Base-by-base conservation (phyloP, 1,140 invertebrate genomes). In the Ptiloglossa arizonensis region DNA sequence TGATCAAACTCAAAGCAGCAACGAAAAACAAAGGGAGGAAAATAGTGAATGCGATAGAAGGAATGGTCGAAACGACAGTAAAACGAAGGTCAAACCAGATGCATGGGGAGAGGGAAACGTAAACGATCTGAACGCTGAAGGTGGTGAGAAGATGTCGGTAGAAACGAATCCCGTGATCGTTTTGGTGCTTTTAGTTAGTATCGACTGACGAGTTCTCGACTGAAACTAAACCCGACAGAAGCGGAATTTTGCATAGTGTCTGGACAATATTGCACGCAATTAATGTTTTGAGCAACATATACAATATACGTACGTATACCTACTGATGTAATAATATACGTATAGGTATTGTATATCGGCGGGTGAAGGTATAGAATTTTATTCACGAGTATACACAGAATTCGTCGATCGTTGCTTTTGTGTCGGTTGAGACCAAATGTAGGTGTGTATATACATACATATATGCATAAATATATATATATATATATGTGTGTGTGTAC, bases 371-470 rank as follows among this genome's bases (percentile, higher is more conserved):
- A 54, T 68, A 68, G 11, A 63, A 59, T 54, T n/a, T n/a, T n/a
- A n/a, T n/a, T 57, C 32, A 57, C 41, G 13, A 66, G 29, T 46
- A 57, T 68, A 57, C 62, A 76, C 56, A 81, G 15, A 64, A 54
- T 22, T 82, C 50, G 64, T 69, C 80, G 72, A 13, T 67, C 50
- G 79, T 81, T 46, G 50, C 46, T 59, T 68, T 44, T 54, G 78
- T 81, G 69, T 81, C 57, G 62, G 27, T 50, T 52, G n/a, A 27
- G 15, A 72, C n/a, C 80, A 57, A 38, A 66, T 24, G 54, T 22
- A 38, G n/a, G 41, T 24, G 15, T 27, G 29, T 19, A 24, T 15
- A 24, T 17, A 13, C 6, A 48, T 6, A n/a, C n/a, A 9, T 3
- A 15, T 32, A 38, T 38, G 41, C 29, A 22, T 27, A 41, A 19